phyloP scores from a whole-genome alignment of 2,797 vertebrate genomes.

The Naso thynnoides region DNA sequence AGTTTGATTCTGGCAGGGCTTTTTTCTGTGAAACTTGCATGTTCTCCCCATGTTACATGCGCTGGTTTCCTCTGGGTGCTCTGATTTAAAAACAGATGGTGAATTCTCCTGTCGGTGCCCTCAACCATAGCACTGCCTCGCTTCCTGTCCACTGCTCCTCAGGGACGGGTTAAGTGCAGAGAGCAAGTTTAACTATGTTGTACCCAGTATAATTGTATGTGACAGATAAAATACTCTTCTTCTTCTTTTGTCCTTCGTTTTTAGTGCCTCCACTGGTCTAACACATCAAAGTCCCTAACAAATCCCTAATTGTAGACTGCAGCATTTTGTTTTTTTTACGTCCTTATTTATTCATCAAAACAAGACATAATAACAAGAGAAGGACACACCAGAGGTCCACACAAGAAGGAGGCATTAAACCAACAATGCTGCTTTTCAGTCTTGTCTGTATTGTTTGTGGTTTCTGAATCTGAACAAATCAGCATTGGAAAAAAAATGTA shows the following conservation, averaged over 20 bases:
- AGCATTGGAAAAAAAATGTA: neutral
- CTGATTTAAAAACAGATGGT: no score
- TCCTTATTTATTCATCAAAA: neutral
- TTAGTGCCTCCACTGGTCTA: neutral
- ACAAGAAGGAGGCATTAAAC: neutral
- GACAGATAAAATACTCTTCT: neutral
- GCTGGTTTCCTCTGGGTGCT: no score
- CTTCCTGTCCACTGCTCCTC: no score
- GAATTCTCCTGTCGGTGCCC: no score
- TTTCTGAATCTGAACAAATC: constrained; percentile 15
- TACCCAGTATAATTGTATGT: no score
- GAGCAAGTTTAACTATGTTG: no score
- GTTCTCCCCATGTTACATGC: no score
- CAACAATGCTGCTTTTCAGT: neutral
- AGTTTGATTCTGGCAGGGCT: no score
- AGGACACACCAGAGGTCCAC: neutral
- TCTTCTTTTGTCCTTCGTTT: neutral
- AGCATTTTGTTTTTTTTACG: neutral
- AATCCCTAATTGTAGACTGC: neutral
- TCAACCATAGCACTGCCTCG: no score
- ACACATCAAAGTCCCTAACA: neutral
- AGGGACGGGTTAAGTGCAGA: no score
- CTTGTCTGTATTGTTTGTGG: neutral
- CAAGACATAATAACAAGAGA: neutral
- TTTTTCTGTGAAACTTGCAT: no score